These are phyloP conservation scores for Gryon sp. DNA, from an alignment of 1,140 invertebrate genomes.

Conservation along the genomic window DNA sequence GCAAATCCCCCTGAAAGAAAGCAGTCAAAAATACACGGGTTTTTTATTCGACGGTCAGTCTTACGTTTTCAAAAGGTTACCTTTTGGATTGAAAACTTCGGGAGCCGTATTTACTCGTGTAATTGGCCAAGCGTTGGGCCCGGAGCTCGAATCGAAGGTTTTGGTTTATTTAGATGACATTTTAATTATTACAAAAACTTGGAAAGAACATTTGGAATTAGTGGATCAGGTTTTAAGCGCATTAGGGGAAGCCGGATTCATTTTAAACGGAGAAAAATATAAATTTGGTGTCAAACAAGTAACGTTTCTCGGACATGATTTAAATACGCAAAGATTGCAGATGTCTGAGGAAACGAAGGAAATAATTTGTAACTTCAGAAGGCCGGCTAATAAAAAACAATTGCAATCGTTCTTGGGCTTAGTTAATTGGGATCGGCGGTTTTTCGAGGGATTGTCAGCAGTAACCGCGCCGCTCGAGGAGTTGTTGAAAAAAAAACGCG, in stretches of 20 bases:
- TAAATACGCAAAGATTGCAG: not conserved
- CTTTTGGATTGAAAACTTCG: slow-evolving; percentile 7
- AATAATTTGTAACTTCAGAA: not conserved
- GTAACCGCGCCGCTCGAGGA: not conserved
- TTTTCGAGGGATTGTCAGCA: not conserved
- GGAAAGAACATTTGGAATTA: not conserved
- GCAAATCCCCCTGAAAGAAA: not conserved
- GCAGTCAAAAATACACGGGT: not conserved
- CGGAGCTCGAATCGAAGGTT: not conserved
- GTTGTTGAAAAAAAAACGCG: not conserved
- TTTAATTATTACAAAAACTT: not conserved
- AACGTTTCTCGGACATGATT: not conserved
- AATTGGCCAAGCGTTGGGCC: not conserved
- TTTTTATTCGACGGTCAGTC: slow-evolving; percentile 6
- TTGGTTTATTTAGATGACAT: slow-evolving; percentile 5
- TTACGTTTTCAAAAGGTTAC: not conserved
- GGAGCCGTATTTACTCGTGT: not conserved
- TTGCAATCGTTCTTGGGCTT: slow-evolving; percentile 5
- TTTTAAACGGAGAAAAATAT: slow-evolving; percentile 2
- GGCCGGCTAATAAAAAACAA: not conserved
- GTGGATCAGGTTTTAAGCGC: not conserved
- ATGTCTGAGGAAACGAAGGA: not conserved
- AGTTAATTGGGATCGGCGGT: slow-evolving; percentile 13
- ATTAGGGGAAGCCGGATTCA: not conserved
- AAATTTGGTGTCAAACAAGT: not conserved